These are phyloP conservation scores for Synergus japonicus DNA, from an alignment of 2,888 invertebrate genomes.

Conservation along the genomic window DNA sequence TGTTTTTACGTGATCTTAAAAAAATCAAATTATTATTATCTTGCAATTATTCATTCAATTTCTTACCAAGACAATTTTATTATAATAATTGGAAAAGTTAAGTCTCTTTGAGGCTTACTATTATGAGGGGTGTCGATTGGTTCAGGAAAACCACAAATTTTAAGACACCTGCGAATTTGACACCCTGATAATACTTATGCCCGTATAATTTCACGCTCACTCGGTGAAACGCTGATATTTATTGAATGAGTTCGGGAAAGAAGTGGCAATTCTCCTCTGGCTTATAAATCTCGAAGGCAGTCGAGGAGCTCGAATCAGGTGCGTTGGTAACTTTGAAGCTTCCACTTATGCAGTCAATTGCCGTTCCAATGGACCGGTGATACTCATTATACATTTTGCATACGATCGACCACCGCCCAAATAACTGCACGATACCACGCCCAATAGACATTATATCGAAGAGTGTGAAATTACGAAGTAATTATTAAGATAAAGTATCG, in stretches of 20 bases:
- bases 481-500: conserved; percentile 65
- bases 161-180: neutral
- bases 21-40: neutral
- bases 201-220: conserved; percentile 24
- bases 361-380: conserved; percentile 27
- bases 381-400: conserved; percentile 33
- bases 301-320: conserved; percentile 18
- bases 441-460: conserved; percentile 62
- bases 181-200: neutral
- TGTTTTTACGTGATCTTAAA: neutral
- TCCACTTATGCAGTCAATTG: conserved; percentile 38
- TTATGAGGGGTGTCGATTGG: too few relatives aligned
- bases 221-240: conserved; percentile 3
- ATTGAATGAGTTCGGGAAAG: neutral
- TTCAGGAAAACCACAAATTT: neutral
- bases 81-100: neutral
- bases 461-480: conserved; percentile 65
- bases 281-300: conserved; percentile 17
- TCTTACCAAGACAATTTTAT: neutral
- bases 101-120: too few relatives aligned
- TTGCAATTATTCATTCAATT: conserved; percentile 16
- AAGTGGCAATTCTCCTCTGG: conserved; percentile 9
- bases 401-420: conserved; percentile 33
- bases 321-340: neutral
- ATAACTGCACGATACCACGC: conserved; percentile 54